Conservation (phyloP, 2,113 vertebrate genomes). For the Chroicocephalus ridibundus region DNA sequence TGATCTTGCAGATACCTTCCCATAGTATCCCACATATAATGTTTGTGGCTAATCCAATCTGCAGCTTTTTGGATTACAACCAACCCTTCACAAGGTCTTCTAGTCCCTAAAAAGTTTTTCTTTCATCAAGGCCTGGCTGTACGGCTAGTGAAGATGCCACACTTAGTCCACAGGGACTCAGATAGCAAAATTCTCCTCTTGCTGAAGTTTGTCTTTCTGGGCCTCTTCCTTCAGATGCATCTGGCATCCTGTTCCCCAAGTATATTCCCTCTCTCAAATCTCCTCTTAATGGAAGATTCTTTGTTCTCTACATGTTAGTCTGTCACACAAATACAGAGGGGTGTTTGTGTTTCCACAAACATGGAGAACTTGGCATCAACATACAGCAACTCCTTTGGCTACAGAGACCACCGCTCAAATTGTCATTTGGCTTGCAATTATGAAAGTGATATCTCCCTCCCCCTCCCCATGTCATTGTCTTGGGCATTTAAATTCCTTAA, state of each 20-base stretch:
- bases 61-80: not conserved
- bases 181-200: not conserved
- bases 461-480: rapidly evolving
- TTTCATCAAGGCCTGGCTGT: not conserved
- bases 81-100: not conserved
- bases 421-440: not conserved
- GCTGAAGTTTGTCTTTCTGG: not conserved
- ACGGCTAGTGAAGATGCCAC: not conserved
- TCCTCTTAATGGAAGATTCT: not conserved
- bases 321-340: not conserved
- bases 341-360: not conserved
- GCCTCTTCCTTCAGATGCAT: not conserved
- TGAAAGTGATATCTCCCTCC: not conserved
- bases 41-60: not conserved
- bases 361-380: not conserved
- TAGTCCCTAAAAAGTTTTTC: not conserved
- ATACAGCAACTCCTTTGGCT: not conserved
- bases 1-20: not conserved
- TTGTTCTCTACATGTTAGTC: not conserved
- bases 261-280: not conserved
- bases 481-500: not conserved
- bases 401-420: not conserved
- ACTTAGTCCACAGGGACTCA: not conserved
- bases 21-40: not conserved
- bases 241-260: not conserved